These are phyloP conservation scores for Halcyon smyrnensis DNA, from an alignment of 2,797 vertebrate species.

Conservation along the genomic window DNA sequence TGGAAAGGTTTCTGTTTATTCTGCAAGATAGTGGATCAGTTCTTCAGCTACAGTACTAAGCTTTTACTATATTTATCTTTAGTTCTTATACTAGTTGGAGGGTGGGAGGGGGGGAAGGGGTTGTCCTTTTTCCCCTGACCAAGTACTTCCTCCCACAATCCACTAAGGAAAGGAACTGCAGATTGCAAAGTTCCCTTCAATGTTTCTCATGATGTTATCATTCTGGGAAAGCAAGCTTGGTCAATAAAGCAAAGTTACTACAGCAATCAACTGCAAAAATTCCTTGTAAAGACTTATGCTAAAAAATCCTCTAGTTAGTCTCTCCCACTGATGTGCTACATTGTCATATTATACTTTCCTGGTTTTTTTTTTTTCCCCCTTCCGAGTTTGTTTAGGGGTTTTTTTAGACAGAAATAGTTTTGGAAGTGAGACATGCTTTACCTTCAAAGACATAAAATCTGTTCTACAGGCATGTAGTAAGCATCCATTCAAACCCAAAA, in stretches of 20 bases:
- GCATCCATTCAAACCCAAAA: not conserved
- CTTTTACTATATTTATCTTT: not conserved
- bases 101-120: not conserved
- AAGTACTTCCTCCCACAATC: slow-evolving; percentile 1
- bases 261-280: slow-evolving; percentile 18
- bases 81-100: not conserved
- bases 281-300: not conserved
- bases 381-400: too few relatives aligned
- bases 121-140: not conserved
- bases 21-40: not conserved
- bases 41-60: not conserved
- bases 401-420: not conserved
- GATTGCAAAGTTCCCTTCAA: not conserved
- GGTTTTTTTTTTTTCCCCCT: too few relatives aligned
- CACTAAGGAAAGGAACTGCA: not conserved
- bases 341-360: not conserved
- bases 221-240: slow-evolving; percentile 30
- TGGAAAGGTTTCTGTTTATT: not conserved
- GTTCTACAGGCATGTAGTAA: not conserved
- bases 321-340: not conserved
- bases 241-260: slow-evolving; percentile 16
- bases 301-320: slow-evolving; percentile 4
- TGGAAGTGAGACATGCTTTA: not conserved
- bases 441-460: not conserved
- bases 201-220: not conserved